Percentiles rank a stretch among this genome's conserved stretches.
Evolutionary conservation across 2,113 vertebrate species (phyloP).

Genomic region (Mandrillus leucophaeus): DNA sequence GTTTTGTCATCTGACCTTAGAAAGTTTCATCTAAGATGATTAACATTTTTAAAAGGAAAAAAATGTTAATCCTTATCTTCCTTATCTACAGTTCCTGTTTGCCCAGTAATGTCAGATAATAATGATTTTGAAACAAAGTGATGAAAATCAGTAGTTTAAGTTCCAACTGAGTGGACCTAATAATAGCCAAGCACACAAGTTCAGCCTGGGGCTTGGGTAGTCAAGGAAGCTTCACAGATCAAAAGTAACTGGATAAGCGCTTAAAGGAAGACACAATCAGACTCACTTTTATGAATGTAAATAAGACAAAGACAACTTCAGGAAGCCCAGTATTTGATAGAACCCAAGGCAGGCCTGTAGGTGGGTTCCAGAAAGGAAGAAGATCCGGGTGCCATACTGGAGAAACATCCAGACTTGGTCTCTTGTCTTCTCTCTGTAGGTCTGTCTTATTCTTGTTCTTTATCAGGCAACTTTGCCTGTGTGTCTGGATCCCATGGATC

Average conservation of each 20-base stretch:
- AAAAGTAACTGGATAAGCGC: neutral
- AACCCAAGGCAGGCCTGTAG: neutral
- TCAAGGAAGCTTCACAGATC: too few relatives aligned
- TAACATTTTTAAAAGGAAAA: neutral
- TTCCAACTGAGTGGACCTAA: neutral
- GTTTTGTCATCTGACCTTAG: slow-evolving; percentile 8
- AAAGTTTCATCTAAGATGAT: neutral
- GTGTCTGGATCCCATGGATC: neutral
- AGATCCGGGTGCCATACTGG: neutral
- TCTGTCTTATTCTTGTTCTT: neutral
- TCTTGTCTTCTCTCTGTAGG: neutral
- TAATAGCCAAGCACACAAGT: neutral
- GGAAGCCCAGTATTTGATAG: neutral
- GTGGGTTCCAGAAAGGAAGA: neutral
- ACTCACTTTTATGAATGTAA: neutral
- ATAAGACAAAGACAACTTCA: neutral
- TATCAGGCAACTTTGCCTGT: neutral
- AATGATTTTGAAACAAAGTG: slow-evolving; percentile 14
- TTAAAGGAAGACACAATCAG: neutral
- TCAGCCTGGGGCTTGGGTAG: neutral
- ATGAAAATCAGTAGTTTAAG: neutral
- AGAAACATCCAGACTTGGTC: neutral
- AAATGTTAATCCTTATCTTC: neutral
- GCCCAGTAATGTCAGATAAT: neutral
- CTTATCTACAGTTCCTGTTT: neutral